Evolutionary conservation across 2,888 invertebrate species (phyloP), one percentile per base, ranked within the genome.

Genomic region (Drosophila macrospina): DNA sequence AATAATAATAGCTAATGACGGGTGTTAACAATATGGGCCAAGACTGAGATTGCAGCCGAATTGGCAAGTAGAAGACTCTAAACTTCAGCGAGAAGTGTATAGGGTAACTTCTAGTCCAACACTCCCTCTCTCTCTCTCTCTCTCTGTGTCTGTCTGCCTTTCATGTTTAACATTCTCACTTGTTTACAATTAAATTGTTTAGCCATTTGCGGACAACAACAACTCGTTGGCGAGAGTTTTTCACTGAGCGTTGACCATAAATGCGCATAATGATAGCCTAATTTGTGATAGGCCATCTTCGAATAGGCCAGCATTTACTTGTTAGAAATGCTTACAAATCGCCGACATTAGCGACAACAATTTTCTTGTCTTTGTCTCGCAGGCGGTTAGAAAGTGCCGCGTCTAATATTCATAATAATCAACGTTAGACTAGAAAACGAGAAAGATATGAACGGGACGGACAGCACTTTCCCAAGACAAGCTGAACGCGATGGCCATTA

Each of bases 321-420:
- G 51, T 57, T 42, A 62, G 57, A 69, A 72, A 64, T 52, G 60
- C 50, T 55, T 26, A 50, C 65, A 62, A 79, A 79, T 79, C 76
- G 60, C 59, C 74, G 45, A 78, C 55, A 37, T 37, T 51, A 47
- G 5, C 28, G 16, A 69, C 66, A 76, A 70, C 77, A 86, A 65
- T 86, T 86, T 82, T 64, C 56, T 66, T 67, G 60, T 13, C 51
- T 41, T 54, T 45, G 30, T 39, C 51, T 51, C 20, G 54, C 45
- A 60, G 68, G 74, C 66, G 70, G 69, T 76, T 88, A 85, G 86
- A 88, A 85, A 88, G 86, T 85, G 73, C 72, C 65, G 51, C 59
- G 50, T 69, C 84, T 78, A 83, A 86, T 88, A 73, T 80, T 71
- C 68, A 83, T 86, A 67, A 79, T 69, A 86, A 86, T n/a, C n/a